Conservation (phyloP, 2,113 vertebrate species). For the Calonectris borealis region DNA sequence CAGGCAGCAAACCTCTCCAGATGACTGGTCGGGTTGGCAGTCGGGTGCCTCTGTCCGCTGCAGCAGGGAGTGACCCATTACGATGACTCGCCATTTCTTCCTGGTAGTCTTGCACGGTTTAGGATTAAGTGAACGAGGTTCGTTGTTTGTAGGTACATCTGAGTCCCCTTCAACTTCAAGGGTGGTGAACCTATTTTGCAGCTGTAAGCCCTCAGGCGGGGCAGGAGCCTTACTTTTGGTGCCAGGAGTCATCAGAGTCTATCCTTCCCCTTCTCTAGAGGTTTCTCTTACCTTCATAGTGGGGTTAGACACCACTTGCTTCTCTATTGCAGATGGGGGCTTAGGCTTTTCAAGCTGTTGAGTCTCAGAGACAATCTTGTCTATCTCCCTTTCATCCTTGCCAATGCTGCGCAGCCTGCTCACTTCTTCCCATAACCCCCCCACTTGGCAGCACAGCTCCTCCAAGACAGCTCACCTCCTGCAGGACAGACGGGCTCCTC, state of each 20-base stretch:
- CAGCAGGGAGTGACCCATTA: neutral
- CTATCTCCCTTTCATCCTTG: neutral
- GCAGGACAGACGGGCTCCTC: neutral
- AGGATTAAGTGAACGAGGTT: neutral
- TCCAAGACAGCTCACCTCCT: neutral
- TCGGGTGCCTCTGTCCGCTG: neutral
- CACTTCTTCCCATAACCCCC: neutral
- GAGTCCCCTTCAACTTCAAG: fast-evolving
- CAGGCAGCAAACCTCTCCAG: neutral
- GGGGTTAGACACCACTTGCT: neutral
- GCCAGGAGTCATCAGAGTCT: neutral
- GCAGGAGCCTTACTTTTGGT: neutral
- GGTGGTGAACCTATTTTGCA: neutral
- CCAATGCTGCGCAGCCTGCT: neutral
- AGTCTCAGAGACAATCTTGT: neutral
- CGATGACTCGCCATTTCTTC: neutral
- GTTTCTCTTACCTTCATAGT: neutral
- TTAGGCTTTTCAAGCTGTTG: neutral
- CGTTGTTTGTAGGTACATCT: neutral
- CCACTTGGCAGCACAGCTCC: neutral
- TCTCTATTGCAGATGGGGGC: neutral
- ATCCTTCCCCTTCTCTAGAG: neutral
- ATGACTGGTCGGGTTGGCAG: neutral
- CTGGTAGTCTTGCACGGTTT: neutral
- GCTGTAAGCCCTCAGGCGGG: neutral